A percentile compares a stretch with the other conserved stretches of the same genome.
phyloP scores from a whole-genome alignment of 2,113 vertebrate species.

The Spea bombifrons region DNA sequence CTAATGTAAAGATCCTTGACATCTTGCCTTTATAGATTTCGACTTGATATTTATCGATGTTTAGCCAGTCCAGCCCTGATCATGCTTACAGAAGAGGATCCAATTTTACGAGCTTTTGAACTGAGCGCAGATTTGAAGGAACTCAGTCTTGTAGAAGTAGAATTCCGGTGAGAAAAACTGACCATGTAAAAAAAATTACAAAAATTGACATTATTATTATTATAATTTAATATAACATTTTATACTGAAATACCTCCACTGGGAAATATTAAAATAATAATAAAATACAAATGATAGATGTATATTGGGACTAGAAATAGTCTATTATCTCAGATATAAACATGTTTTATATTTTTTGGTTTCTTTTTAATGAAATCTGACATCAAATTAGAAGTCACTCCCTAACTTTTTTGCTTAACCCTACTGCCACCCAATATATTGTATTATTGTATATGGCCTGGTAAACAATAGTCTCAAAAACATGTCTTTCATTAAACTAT shows the following conservation, averaged over 20 bases:
- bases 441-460: not conserved
- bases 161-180: conserved; percentile 82
- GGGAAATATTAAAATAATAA: no score
- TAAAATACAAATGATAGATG: no score
- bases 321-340: no score
- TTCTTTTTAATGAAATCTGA: no score
- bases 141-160: conserved; percentile 95
- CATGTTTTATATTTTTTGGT: no score
- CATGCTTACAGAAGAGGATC: conserved; percentile 97
- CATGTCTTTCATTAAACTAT: not conserved
- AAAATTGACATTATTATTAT: not conserved
- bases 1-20: no score
- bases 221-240: no score
- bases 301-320: no score
- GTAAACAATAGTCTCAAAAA: no score
- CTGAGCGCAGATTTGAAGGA: conserved; percentile 94
- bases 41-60: conserved; percentile 96
- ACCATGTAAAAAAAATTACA: conserved; percentile 33
- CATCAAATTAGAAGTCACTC: no score
- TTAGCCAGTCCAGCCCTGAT: conserved; percentile 95
- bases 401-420: no score
- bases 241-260: no score
- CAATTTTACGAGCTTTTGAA: conserved; percentile 94
- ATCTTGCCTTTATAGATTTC: conserved; percentile 73
- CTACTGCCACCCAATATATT: not conserved